Base-by-base conservation (phyloP, 2,113 vertebrate genomes). In the Motacilla tschutschensis region DNA sequence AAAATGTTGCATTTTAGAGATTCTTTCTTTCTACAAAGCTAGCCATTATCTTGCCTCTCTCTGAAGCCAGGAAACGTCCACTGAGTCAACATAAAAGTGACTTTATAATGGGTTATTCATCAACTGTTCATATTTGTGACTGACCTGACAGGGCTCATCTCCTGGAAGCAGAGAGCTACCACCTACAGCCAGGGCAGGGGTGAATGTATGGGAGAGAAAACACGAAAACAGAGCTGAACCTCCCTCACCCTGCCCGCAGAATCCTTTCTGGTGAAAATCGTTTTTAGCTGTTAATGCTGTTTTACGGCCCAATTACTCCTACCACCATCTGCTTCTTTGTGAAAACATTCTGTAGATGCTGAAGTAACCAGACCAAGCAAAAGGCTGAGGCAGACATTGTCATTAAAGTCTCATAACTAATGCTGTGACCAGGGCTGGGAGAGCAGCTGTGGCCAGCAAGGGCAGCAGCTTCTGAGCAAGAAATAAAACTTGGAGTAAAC, bases 281-380 rank as follows among this genome's bases (percentile, higher is more conserved):
- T 20, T 78, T 87, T 77, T 81, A 93, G 92, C 43, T 88, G 82
- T 65, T 83, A 87, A 89, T 55, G 85, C 92, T 84, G 85, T 92
- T 89, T 93, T 75, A 79, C n/a, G 74, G 89, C 89, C 93, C 89
- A 89, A 84, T 96, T 89, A 89, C 92, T 95, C 93, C 84, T 92
- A 95, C 84, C 66, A 79, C 89, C 95, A 95, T 93, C 95, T 95
- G 91, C 88, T 91, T 82, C 93, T 93, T 89, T 92, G 85, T 92
- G 94, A 93, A 96, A 96, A 96, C 94, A 96, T 93, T 94, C 94
- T 92, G 92, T 83, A 79, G 94, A 94, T 93, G 79, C 79, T 83
- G 82, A 90, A 79, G 90, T 89, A 90, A 93, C 80, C 76, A 93
- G 91, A 94, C 79, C 89, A 93, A 93, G 94, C 91, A 93, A 90